phyloP scores from a whole-genome alignment of 2,888 invertebrate species.

The Cistogaster globosa region DNA sequence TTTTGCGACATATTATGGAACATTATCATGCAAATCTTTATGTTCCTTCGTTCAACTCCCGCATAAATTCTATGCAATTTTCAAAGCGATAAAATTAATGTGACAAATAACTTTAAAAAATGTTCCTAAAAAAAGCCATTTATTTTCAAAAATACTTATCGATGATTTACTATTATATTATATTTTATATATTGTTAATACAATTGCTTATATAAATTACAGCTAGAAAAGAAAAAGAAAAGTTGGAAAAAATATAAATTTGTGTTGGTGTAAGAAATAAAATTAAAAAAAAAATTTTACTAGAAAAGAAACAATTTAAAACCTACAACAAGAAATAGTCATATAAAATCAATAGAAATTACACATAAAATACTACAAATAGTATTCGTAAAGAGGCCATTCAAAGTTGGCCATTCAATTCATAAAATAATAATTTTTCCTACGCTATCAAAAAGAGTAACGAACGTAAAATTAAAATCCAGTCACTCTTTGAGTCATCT shows the following conservation, averaged over 20 bases:
- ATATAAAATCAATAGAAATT: neutral
- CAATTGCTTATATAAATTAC: constrained; percentile 47
- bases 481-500: constrained; percentile 50
- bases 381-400: neutral
- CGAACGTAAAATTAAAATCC: neutral
- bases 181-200: constrained; percentile 4
- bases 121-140: neutral
- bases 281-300: neutral
- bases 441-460: constrained; percentile 13
- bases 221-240: neutral
- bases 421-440: constrained; percentile 49
- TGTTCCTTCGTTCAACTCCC: constrained; percentile 34
- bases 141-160: constrained; percentile 38
- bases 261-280: constrained; percentile 44
- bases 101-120: constrained; percentile 55
- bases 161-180: constrained; percentile 40
- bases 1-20: neutral
- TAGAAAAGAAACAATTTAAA: neutral
- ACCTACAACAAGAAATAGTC: constrained; percentile 9
- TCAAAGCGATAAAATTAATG: constrained; percentile 50
- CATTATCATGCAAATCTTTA: neutral
- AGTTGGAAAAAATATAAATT: constrained; percentile 23
- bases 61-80: constrained; percentile 30
- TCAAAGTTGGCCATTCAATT: constrained; percentile 38
- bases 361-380: neutral